phyloP scores from a whole-genome alignment of 2,888 invertebrate genomes.

The Schrankia costaestrigalis region DNA sequence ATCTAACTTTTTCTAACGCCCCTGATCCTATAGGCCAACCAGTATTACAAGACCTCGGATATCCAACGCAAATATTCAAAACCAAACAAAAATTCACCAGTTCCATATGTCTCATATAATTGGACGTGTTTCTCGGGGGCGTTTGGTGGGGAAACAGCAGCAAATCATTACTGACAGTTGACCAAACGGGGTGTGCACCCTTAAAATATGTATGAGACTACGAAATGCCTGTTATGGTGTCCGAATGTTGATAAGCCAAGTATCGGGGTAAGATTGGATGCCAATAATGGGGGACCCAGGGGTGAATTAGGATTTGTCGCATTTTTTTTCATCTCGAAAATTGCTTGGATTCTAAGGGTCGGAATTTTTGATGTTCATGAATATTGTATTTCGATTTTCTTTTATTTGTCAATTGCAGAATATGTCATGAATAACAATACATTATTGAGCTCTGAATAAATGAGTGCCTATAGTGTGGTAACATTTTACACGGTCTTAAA shows the following conservation, averaged over 20 bases:
- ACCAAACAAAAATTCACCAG: not conserved
- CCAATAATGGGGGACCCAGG: conserved; percentile 54
- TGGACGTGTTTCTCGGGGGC: conserved; percentile 58
- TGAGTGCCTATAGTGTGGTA: too few species aligned
- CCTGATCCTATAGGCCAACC: conserved; percentile 50
- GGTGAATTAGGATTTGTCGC: conserved; percentile 68
- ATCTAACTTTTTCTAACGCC: conserved; percentile 78
- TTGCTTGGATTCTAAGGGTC: conserved; percentile 36
- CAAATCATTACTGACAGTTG: conserved; percentile 82
- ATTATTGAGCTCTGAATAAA: conserved; percentile 14
- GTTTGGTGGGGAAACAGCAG: conserved; percentile 67
- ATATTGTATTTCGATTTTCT: conserved; percentile 34
- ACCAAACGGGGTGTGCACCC: conserved; percentile 75
- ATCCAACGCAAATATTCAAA: not conserved
- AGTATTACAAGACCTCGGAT: conserved; percentile 26
- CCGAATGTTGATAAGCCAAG: conserved; percentile 81
- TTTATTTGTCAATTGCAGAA: conserved; percentile 25
- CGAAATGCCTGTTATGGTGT: conserved; percentile 78
- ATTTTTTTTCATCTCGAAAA: conserved; percentile 42
- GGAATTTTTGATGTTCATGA: conserved; percentile 45
- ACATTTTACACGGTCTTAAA: too few species aligned
- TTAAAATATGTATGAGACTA: conserved; percentile 79
- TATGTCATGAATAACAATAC: conserved; percentile 19
- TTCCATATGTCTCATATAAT: conserved; percentile 28
- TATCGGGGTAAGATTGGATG: conserved; percentile 69